Percentiles rank a stretch among this genome's conserved stretches.
Conservation (phyloP, 2,888 invertebrate species). For the Tryphoninae sp. region DNA sequence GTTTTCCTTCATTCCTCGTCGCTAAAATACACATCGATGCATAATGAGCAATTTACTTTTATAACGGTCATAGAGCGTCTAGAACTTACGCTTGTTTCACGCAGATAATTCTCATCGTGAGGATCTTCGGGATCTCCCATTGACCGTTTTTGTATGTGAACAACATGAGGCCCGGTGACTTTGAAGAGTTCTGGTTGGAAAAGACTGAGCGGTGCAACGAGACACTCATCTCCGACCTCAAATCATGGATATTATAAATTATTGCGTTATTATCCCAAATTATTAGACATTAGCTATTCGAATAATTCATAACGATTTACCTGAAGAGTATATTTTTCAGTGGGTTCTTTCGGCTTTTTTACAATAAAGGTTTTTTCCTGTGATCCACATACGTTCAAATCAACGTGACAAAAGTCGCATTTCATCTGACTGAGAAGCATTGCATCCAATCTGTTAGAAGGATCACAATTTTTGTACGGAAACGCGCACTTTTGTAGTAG, state of each 20-base stretch:
- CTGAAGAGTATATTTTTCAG: slow-evolving; percentile 89
- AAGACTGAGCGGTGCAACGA: slow-evolving; percentile 93
- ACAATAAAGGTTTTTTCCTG: slow-evolving; percentile 91
- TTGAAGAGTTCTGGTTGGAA: slow-evolving; percentile 94
- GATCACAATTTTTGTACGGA: slow-evolving; percentile 92
- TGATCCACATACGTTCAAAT: slow-evolving; percentile 94
- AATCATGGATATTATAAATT: slow-evolving; percentile 62
- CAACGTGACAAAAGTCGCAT: slow-evolving; percentile 95
- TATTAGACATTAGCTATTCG: background rate
- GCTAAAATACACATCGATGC: slow-evolving; percentile 75
- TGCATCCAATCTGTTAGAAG: slow-evolving; percentile 89
- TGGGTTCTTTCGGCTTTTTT: slow-evolving; percentile 87
- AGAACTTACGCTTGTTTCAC: slow-evolving; percentile 89
- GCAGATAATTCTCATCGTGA: slow-evolving; percentile 94
- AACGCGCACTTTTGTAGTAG: slow-evolving; percentile 94
- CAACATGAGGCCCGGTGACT: slow-evolving; percentile 89
- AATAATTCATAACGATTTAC: slow-evolving; percentile 70
- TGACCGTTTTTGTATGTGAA: slow-evolving; percentile 87
- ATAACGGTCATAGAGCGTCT: background rate
- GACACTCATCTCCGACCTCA: slow-evolving; percentile 94
- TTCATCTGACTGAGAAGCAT: slow-evolving; percentile 91
- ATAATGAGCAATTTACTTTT: slow-evolving; percentile 8
- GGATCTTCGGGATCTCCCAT: slow-evolving; percentile 95
- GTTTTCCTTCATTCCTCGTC: slow-evolving; percentile 85
- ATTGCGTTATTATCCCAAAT: background rate